phyloP scores from a whole-genome alignment of 1,140 invertebrate genomes.

The Tetragnatha versicolor region DNA sequence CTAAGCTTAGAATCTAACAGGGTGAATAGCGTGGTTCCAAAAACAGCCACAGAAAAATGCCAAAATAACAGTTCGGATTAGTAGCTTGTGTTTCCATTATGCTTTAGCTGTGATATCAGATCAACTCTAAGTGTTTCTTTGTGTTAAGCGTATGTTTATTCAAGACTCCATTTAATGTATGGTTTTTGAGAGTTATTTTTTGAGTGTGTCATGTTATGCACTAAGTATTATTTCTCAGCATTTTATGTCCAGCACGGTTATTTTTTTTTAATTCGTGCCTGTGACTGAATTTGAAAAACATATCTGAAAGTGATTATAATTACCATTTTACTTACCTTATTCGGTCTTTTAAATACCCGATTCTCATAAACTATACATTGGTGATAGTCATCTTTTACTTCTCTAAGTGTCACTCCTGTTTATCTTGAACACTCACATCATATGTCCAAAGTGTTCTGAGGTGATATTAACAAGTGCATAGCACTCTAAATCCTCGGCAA shows the following conservation, averaged over 20 bases:
- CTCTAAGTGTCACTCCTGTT: constrained; percentile 29
- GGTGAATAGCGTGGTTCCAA: constrained; percentile 33
- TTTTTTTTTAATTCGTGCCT: no score
- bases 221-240: no score
- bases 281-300: neutral
- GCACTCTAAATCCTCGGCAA: constrained; percentile 52
- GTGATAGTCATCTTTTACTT: neutral
- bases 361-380: constrained; percentile 44
- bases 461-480: constrained; percentile 52
- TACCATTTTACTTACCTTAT: neutral
- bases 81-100: constrained; percentile 50
- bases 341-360: neutral
- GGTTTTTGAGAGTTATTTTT: constrained; percentile 16
- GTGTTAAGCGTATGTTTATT: neutral
- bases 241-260: no score
- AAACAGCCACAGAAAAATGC: constrained; percentile 22
- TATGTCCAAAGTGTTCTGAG: constrained; percentile 35
- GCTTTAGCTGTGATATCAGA: constrained; percentile 54
- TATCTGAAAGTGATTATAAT: neutral
- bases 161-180: constrained; percentile 11
- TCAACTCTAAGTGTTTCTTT: constrained; percentile 32
- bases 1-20: constrained; percentile 47
- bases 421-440: constrained; percentile 39
- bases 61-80: constrained; percentile 45
- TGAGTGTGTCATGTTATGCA: no score